Conservation (phyloP, 2,888 invertebrate genomes). For the Stegana nigrithorax region DNA sequence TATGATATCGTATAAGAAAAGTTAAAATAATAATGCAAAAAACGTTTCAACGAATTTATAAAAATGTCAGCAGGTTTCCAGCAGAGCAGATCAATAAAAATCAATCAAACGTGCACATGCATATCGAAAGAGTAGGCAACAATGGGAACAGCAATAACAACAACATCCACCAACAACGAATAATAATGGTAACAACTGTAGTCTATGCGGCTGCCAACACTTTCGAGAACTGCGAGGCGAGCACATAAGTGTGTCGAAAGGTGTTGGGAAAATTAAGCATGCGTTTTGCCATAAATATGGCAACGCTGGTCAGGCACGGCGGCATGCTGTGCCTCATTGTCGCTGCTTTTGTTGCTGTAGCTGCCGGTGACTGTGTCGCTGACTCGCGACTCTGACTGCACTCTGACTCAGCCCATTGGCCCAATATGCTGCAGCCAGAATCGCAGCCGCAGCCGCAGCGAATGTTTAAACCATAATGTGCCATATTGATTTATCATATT, state of each 20-base stretch:
- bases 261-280: slow-evolving; percentile 9
- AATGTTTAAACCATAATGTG: slow-evolving; percentile 1
- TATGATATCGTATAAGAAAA: no score
- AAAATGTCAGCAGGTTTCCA: slow-evolving; percentile 52
- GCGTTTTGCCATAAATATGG: slow-evolving; percentile 4
- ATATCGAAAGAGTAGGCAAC: background rate
- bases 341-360: background rate
- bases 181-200: background rate
- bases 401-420: slow-evolving; percentile 14
- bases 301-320: background rate
- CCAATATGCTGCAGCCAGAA: background rate
- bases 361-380: background rate
- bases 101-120: slow-evolving; percentile 41
- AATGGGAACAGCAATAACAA: background rate
- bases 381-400: background rate
- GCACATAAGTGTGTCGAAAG: background rate
- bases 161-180: no score
- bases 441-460: background rate
- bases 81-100: slow-evolving; percentile 58
- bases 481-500: slow-evolving; percentile 56
- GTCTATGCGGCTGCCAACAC: background rate
- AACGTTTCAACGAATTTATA: slow-evolving; percentile 39
- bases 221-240: background rate
- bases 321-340: background rate
- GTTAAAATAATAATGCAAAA: no score